phyloP scores from a whole-genome alignment of 2,797 vertebrate genomes.

The Sebastes matsubarae region DNA sequence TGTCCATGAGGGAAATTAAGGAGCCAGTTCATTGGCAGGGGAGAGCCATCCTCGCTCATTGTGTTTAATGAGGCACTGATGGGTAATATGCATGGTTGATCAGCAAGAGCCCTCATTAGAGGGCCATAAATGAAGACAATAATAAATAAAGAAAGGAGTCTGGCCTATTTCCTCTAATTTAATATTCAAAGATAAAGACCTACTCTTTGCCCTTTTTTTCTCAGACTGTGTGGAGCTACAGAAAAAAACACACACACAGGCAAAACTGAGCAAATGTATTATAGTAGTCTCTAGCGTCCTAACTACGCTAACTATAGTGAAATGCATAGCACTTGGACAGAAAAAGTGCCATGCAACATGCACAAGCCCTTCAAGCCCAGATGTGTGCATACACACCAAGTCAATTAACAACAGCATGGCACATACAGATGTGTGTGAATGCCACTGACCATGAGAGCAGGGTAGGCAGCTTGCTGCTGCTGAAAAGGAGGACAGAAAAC shows the following conservation, averaged over 20 bases:
- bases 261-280: constrained; percentile 46
- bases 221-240: constrained; percentile 47
- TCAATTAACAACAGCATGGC: constrained; percentile 36
- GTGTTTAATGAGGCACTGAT: constrained; percentile 87
- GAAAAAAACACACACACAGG: constrained; percentile 10
- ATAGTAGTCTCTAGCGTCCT: constrained; percentile 20
- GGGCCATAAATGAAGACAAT: constrained; percentile 81
- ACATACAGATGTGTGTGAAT: constrained; percentile 36
- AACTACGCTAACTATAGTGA: constrained; percentile 21
- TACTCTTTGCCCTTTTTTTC: constrained; percentile 65
- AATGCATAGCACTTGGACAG: constrained; percentile 20
- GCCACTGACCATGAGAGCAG: constrained; percentile 76
- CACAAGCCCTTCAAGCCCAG: constrained; percentile 42
- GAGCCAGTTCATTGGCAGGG: constrained; percentile 82
- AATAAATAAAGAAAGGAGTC: constrained; percentile 82
- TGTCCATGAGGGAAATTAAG: constrained; percentile 87
- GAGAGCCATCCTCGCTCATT: constrained; percentile 81
- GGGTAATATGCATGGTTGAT: constrained; percentile 86
- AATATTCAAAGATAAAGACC: constrained; percentile 84
- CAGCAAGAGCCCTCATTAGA: constrained; percentile 86
- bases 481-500: constrained; percentile 54
- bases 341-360: constrained; percentile 50
- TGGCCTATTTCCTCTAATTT: constrained; percentile 81
- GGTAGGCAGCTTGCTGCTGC: constrained; percentile 76
- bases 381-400: constrained; percentile 37